Evolutionary conservation across 2,113 vertebrate genomes (phyloP).

Genomic region (Scolopax mira): DNA sequence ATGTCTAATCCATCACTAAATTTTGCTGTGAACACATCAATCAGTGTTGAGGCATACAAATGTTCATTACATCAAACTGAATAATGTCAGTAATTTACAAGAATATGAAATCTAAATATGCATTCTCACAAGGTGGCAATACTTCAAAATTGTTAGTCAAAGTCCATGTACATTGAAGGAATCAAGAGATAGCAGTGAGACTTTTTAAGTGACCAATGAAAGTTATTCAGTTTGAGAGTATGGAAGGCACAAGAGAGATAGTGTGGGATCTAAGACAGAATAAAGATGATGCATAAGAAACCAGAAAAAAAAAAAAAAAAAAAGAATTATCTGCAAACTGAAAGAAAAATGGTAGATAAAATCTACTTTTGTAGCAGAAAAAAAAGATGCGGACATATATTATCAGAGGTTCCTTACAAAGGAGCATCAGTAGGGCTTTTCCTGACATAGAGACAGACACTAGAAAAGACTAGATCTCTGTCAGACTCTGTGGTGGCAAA

Average conservation of each 20-base stretch:
- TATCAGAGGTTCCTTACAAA: not conserved
- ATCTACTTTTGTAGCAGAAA: not conserved
- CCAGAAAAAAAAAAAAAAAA: not conserved
- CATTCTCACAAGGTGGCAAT: not conserved
- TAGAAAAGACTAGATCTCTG: not conserved
- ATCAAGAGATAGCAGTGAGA: not conserved
- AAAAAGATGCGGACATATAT: not conserved
- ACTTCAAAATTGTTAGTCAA: not conserved
- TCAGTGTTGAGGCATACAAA: not conserved
- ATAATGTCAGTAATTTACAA: not conserved
- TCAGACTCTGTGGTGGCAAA: not conserved
- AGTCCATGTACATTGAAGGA: not conserved
- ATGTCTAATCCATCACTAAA: not conserved
- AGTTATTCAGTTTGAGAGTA: not conserved
- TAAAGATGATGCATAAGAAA: not conserved
- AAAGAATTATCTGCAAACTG: not conserved
- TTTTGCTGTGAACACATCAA: not conserved
- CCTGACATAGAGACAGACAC: not conserved
- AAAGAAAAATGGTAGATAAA: not conserved
- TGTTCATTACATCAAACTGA: not conserved
- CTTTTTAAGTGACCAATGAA: not conserved
- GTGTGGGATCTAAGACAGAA: not conserved
- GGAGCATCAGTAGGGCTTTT: not conserved
- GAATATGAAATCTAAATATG: not conserved
- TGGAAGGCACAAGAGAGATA: not conserved